Conservation (phyloP, 2,113 vertebrate species). For the Chlamydotis undulata region DNA sequence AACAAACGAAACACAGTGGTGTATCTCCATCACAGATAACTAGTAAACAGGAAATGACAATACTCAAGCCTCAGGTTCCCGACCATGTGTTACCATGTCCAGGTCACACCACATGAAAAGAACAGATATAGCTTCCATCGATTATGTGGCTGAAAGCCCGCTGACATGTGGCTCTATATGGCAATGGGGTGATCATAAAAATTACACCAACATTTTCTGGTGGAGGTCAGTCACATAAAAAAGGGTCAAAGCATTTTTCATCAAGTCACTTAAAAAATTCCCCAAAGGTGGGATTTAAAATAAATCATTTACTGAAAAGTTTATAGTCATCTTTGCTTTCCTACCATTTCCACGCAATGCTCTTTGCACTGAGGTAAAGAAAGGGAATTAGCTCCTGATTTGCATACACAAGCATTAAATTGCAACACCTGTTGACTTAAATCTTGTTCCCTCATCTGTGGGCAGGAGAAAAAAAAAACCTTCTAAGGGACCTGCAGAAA, state of each 20-base stretch:
- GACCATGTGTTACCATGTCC: neutral
- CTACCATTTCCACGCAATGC: neutral
- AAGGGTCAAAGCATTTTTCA: neutral
- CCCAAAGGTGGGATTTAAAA: neutral
- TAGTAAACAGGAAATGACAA: neutral
- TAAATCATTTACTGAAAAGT: neutral
- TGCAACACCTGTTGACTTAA: neutral
- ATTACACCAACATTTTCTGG: neutral
- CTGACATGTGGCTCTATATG: accelerated
- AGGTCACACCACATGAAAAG: neutral
- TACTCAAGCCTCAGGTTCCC: neutral
- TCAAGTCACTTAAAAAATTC: neutral
- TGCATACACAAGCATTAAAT: neutral
- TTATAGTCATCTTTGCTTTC: neutral
- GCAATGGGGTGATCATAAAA: neutral
- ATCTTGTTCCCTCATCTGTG: neutral
- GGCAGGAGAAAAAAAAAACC: neutral
- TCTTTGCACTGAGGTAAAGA: neutral
- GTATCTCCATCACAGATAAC: neutral
- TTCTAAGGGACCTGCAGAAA: neutral
- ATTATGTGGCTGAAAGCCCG: neutral
- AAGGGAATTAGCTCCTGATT: neutral
- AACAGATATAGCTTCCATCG: neutral
- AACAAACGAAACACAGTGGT: neutral
- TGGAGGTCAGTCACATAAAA: neutral